Conservation (phyloP, 2,797 vertebrate species). For the Falco concolor region DNA sequence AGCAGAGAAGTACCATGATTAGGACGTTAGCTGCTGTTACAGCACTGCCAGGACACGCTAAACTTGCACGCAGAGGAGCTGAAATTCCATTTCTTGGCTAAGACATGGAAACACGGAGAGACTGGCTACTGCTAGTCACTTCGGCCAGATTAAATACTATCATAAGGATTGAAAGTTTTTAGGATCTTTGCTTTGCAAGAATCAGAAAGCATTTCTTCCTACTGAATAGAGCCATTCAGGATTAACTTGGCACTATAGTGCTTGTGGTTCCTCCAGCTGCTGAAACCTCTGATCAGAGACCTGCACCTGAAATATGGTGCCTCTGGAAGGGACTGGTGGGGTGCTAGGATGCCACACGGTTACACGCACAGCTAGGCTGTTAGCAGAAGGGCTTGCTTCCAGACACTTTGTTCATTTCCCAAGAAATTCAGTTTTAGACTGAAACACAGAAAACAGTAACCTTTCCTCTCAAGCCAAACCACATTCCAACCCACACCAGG, state of each 20-base stretch:
- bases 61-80: neutral
- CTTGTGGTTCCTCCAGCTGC: constrained; percentile 53
- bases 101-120: neutral
- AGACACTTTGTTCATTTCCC: neutral
- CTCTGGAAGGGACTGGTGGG: neutral
- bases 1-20: neutral
- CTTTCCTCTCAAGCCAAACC: neutral
- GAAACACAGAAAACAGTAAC: neutral
- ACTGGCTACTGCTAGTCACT: neutral
- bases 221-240: constrained; percentile 19
- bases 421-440: neutral
- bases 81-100: neutral
- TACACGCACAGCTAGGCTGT: neutral
- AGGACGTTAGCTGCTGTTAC: neutral
- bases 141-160: neutral
- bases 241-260: constrained; percentile 35
- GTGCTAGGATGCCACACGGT: neutral
- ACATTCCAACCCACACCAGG: neutral
- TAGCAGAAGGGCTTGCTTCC: neutral
- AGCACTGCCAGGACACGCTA: neutral
- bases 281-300: neutral
- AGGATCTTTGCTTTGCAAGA: neutral
- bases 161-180: neutral
- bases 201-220: neutral
- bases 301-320: neutral